phyloP scores from a whole-genome alignment of 2,888 invertebrate species.

The Allygus modestus region DNA sequence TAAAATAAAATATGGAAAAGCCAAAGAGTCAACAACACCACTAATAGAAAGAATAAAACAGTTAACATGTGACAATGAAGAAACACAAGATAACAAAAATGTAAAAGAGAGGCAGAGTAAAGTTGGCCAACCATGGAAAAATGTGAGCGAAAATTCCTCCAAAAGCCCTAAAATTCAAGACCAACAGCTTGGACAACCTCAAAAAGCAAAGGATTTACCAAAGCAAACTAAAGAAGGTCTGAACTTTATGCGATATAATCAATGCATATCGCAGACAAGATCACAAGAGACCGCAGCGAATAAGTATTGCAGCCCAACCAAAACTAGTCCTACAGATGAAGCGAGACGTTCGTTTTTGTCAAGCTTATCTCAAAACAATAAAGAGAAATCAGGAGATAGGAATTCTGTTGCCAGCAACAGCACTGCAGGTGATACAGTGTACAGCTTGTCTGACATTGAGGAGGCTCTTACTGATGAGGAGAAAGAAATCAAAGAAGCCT shows the following conservation, averaged over 20 bases:
- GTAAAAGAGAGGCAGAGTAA: background rate
- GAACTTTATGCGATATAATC: conserved; percentile 51
- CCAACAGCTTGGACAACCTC: background rate
- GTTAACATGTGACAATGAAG: conserved; percentile 32
- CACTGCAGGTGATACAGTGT: conserved; percentile 39
- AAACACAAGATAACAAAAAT: background rate
- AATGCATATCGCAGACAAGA: conserved; percentile 42
- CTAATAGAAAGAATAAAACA: conserved; percentile 49
- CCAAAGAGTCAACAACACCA: background rate
- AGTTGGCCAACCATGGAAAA: background rate
- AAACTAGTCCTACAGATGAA: conserved; percentile 33
- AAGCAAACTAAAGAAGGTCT: conserved; percentile 33
- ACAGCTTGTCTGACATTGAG: conserved; percentile 43
- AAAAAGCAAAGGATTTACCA: conserved; percentile 18
- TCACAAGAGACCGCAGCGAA: conserved; percentile 3
- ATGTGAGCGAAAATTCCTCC: background rate
- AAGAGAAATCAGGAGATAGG: conserved; percentile 17
- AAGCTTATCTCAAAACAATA: conserved; percentile 10
- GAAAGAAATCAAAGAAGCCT: conserved; percentile 50
- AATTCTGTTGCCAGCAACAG: conserved; percentile 37
- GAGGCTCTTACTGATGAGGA: conserved; percentile 42
- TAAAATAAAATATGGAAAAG: conserved; percentile 21
- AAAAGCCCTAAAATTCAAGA: background rate
- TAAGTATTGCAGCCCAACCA: background rate
- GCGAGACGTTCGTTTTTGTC: conserved; percentile 44